Percentiles rank a stretch among this genome's conserved stretches.
These are phyloP conservation scores for Brenthis ino DNA, from an alignment of 2,888 invertebrate genomes.

Conservation along the genomic window DNA sequence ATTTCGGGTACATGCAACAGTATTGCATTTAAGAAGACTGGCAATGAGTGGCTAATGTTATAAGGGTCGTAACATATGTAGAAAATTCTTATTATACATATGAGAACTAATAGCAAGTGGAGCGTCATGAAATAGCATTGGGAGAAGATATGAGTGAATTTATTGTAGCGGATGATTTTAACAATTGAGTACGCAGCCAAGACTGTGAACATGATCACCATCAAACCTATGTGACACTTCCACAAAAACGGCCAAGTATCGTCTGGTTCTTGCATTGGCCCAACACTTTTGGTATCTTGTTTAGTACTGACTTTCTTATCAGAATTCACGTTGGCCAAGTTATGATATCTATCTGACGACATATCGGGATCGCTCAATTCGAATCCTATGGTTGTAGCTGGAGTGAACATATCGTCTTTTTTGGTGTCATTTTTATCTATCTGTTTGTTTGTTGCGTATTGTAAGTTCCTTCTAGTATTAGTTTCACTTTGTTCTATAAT, in stretches of 20 bases:
- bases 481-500: slow-evolving; percentile 78
- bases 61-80: slow-evolving; percentile 96
- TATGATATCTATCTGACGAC: slow-evolving; percentile 81
- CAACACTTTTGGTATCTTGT: slow-evolving; percentile 65
- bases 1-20: slow-evolving; percentile 93
- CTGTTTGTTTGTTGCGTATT: slow-evolving; percentile 70
- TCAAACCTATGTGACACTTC: slow-evolving; percentile 95
- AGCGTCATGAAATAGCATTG: slow-evolving; percentile 94
- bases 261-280: slow-evolving; percentile 74
- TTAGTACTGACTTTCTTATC: slow-evolving; percentile 66
- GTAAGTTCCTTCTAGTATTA: slow-evolving; percentile 76
- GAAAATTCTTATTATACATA: slow-evolving; percentile 91
- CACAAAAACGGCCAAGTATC: slow-evolving; percentile 92
- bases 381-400: slow-evolving; percentile 75
- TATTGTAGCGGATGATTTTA: slow-evolving; percentile 92
- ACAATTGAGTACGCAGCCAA: slow-evolving; percentile 92
- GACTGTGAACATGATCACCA: slow-evolving; percentile 91
- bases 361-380: slow-evolving; percentile 75
- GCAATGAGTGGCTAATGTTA: slow-evolving; percentile 91
- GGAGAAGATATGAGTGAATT: slow-evolving; percentile 92
- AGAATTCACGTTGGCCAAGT: slow-evolving; percentile 83
- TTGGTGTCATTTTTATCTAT: slow-evolving; percentile 61
- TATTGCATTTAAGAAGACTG: slow-evolving; percentile 89
- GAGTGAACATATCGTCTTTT: slow-evolving; percentile 62
- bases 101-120: slow-evolving; percentile 90